phyloP scores from a whole-genome alignment of 2,113 vertebrate genomes.

The Chaetodon auriga region DNA sequence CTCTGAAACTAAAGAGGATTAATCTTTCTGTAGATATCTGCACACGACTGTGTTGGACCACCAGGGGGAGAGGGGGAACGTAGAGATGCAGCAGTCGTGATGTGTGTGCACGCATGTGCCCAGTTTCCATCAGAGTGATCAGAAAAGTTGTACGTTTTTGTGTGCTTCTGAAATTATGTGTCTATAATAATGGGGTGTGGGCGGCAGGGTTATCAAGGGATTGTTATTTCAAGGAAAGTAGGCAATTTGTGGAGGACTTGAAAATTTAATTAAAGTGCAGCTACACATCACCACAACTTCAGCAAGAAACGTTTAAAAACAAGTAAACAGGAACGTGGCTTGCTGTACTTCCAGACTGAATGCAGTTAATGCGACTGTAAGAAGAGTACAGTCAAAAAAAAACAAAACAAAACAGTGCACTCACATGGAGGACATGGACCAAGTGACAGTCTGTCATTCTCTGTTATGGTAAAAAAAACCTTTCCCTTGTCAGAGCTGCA shows the following conservation, averaged over 20 bases:
- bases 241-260: constrained; percentile 4
- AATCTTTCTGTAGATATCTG: constrained; percentile 25
- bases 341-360: not conserved
- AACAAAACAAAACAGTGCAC: not conserved
- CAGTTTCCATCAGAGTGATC: not conserved
- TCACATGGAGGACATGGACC: constrained; percentile 17
- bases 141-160: not conserved
- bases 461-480: constrained; percentile 14
- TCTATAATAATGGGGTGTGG: not conserved
- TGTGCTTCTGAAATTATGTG: not conserved
- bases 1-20: constrained; percentile 35
- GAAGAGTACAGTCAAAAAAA: not conserved
- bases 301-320: not conserved
- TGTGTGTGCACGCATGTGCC: not conserved
- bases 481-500: constrained; percentile 13
- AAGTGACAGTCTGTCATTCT: constrained; percentile 38
- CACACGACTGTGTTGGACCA: constrained; percentile 28
- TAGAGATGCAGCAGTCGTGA: constrained; percentile 14
- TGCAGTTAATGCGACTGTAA: not conserved
- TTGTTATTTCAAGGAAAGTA: not conserved
- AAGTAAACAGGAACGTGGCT: not conserved
- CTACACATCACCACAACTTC: not conserved
- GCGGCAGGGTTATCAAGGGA: not conserved
- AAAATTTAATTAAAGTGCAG: constrained; percentile 4
- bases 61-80: constrained; percentile 21